These are phyloP conservation scores for Rhabdornis inornatus DNA, from an alignment of 2,113 vertebrate species.

Conservation along the genomic window DNA sequence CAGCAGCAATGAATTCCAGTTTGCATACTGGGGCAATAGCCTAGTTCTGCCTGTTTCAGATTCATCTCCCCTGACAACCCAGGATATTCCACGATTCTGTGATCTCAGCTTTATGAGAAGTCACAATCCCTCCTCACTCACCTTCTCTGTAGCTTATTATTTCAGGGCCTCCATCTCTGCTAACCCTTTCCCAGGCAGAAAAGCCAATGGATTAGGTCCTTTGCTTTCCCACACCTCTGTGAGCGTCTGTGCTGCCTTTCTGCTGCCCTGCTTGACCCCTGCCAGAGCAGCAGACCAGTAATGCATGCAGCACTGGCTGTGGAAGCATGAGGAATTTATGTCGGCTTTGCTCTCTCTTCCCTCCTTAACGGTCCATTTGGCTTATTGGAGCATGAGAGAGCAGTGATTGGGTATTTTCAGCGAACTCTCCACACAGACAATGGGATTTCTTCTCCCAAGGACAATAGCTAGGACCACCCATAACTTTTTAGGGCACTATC, in stretches of 20 bases:
- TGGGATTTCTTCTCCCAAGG: not conserved
- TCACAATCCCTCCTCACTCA: not conserved
- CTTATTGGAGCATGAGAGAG: not conserved
- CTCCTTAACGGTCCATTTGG: conserved; percentile 25
- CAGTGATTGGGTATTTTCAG: not conserved
- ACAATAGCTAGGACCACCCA: not conserved
- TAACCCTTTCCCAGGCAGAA: not conserved
- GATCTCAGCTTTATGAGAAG: not conserved
- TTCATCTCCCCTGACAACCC: not conserved
- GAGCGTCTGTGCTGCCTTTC: not conserved
- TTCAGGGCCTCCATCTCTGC: not conserved
- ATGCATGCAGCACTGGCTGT: not conserved
- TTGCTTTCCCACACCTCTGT: not conserved
- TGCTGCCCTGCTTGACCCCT: not conserved
- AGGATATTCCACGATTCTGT: not conserved
- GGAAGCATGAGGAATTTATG: not conserved
- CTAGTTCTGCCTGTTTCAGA: not conserved
- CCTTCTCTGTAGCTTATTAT: not conserved
- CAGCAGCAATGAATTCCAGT: accelerated
- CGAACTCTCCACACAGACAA: not conserved
- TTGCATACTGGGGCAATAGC: not conserved
- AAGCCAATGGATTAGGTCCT: not conserved
- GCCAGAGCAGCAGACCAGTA: not conserved
- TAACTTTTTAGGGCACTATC: not conserved
- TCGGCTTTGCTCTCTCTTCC: conserved; percentile 25